These are phyloP conservation scores for Patagioenas fasciata DNA, from an alignment of 2,113 vertebrate species.

Conservation along the genomic window DNA sequence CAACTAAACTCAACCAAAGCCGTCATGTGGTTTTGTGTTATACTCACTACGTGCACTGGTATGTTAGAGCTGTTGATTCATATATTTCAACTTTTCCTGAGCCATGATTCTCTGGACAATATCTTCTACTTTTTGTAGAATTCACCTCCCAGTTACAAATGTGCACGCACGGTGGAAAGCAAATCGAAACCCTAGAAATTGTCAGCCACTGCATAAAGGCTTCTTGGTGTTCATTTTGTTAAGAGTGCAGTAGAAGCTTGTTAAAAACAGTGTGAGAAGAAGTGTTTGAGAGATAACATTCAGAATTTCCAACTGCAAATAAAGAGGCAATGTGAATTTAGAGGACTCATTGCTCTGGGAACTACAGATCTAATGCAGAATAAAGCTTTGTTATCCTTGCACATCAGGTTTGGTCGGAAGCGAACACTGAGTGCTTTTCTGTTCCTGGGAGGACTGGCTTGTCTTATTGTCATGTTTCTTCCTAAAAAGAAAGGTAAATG, in stretches of 20 bases:
- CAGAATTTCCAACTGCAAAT: background rate
- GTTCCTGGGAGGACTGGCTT: constrained; percentile 77
- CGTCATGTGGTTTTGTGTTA: accelerated
- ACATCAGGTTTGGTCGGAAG: constrained; percentile 78
- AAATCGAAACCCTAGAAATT: background rate
- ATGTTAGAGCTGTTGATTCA: background rate
- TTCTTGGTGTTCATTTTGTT: background rate
- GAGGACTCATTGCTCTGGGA: background rate
- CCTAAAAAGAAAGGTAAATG: constrained; percentile 79
- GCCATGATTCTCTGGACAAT: background rate
- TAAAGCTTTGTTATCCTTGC: constrained; percentile 10
- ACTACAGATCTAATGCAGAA: background rate
- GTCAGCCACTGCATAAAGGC: background rate
- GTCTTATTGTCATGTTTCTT: constrained; percentile 79
- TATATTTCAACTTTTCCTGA: background rate
- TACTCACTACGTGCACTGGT: background rate
- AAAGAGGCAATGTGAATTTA: background rate
- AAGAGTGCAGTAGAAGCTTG: background rate
- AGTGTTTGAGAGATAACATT: background rate
- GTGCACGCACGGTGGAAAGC: background rate
- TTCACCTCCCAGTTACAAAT: background rate
- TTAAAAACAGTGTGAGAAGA: background rate
- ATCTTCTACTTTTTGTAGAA: background rate
- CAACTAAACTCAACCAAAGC: background rate
- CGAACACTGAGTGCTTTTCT: constrained; percentile 75